Evolutionary conservation across 64 coral and sea anemone genomes (phyloP).

Genomic region (Porites lutea): DNA sequence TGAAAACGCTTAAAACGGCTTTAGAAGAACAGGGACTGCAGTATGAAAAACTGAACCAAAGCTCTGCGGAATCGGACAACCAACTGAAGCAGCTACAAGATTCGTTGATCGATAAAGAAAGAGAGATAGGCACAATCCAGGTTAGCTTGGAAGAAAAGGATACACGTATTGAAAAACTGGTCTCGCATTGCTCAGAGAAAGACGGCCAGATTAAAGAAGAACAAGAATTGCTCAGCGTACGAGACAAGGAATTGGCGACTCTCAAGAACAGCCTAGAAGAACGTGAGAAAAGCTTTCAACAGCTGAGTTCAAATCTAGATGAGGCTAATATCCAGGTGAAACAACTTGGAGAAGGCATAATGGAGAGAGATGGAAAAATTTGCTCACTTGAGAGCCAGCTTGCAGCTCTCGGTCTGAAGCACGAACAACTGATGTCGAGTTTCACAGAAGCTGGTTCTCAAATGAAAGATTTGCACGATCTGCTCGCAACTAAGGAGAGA

Average conservation of each 20-base stretch:
- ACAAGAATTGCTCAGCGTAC: constrained; percentile 34
- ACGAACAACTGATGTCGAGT: constrained; percentile 10
- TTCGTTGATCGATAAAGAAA: constrained; percentile 42
- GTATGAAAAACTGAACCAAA: constrained; percentile 53
- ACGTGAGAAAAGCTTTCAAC: background rate
- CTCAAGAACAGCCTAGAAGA: constrained; percentile 42
- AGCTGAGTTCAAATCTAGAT: background rate
- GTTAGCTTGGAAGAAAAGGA: constrained; percentile 45
- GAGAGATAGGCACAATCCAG: constrained; percentile 54
- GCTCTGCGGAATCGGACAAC: constrained; percentile 48
- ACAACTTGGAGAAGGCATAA: constrained; percentile 14
- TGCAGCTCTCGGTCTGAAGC: background rate
- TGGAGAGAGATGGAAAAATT: constrained; percentile 32
- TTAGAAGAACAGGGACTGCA: constrained; percentile 39
- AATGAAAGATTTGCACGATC: constrained; percentile 35
- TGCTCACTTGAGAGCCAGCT: constrained; percentile 19
- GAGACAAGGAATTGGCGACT: constrained; percentile 31
- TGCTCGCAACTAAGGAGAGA: constrained; percentile 31
- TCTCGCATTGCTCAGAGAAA: background rate
- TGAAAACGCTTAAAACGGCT: constrained; percentile 33
- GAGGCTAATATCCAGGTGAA: constrained; percentile 5
- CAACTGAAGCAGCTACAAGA: constrained; percentile 30
- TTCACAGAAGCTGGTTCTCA: constrained; percentile 33
- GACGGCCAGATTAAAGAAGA: constrained; percentile 7
- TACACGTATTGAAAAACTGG: constrained; percentile 17